phyloP scores from a whole-genome alignment of 1,140 invertebrate species.

The Hypsibius dujardini region DNA sequence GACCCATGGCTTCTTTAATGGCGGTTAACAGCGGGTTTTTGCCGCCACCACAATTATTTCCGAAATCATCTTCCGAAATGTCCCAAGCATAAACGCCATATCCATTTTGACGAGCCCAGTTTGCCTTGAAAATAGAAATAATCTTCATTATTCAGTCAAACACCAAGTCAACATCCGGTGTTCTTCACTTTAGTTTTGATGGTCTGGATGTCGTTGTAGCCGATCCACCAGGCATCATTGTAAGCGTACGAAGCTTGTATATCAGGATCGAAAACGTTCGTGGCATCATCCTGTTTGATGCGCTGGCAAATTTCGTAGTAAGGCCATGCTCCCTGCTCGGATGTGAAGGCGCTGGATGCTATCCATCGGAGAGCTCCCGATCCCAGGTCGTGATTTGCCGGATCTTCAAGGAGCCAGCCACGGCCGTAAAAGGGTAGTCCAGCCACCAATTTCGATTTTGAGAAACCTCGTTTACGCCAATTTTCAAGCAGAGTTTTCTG shows the following conservation, averaged over 20 bases:
- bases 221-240: not conserved
- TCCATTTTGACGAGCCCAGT: too few species aligned
- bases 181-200: not conserved
- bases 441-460: not conserved
- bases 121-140: too few species aligned
- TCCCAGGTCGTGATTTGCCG: not conserved
- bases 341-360: not conserved
- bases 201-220: not conserved
- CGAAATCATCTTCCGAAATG: too few species aligned
- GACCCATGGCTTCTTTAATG: too few species aligned
- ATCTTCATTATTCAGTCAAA: too few species aligned
- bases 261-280: not conserved
- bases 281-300: not conserved
- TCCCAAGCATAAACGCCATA: too few species aligned
- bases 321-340: not conserved
- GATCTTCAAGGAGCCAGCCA: not conserved
- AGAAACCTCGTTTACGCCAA: not conserved
- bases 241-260: not conserved
- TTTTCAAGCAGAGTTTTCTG: not conserved
- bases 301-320: constrained; percentile 6
- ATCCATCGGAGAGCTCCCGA: not conserved
- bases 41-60: too few species aligned
- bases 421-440: not conserved
- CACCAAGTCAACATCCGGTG: too few species aligned
- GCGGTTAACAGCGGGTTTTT: too few species aligned